Conservation (phyloP, 2,113 vertebrate species). For the Hippocampus abdominalis region DNA sequence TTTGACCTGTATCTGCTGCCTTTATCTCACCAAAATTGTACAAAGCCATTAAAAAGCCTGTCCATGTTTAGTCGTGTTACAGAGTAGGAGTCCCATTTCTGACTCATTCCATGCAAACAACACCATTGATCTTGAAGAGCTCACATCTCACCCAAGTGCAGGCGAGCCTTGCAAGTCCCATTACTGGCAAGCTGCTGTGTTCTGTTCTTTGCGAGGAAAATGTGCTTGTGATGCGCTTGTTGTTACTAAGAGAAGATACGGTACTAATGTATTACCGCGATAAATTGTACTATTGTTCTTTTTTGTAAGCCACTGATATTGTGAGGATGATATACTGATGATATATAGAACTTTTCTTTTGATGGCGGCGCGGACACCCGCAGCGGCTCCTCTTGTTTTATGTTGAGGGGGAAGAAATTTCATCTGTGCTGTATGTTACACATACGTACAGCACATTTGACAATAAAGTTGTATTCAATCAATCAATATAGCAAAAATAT, state of each 20-base stretch:
- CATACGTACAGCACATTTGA: too few relatives aligned
- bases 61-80: constrained; percentile 35
- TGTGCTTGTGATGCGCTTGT: constrained; percentile 31
- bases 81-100: constrained; percentile 22
- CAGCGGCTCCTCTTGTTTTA: too few relatives aligned
- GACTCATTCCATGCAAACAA: constrained; percentile 28
- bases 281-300: too few relatives aligned
- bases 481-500: too few relatives aligned
- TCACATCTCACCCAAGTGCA: constrained; percentile 30
- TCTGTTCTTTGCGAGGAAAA: constrained; percentile 9
- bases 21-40: constrained; percentile 13
- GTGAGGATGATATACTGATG: too few relatives aligned
- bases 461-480: too few relatives aligned
- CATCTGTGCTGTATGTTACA: too few relatives aligned
- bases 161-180: constrained; percentile 10
- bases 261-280: too few relatives aligned
- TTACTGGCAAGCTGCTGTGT: constrained; percentile 1
- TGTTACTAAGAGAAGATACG: background rate
- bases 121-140: constrained; percentile 42
- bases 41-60: constrained; percentile 40
- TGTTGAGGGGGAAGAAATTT: too few relatives aligned
- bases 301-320: too few relatives aligned
- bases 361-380: too few relatives aligned
- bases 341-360: too few relatives aligned
- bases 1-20: constrained; percentile 1